Evolutionary conservation across 1,140 invertebrate species (phyloP).

Genomic region (Sycobia sp.): DNA sequence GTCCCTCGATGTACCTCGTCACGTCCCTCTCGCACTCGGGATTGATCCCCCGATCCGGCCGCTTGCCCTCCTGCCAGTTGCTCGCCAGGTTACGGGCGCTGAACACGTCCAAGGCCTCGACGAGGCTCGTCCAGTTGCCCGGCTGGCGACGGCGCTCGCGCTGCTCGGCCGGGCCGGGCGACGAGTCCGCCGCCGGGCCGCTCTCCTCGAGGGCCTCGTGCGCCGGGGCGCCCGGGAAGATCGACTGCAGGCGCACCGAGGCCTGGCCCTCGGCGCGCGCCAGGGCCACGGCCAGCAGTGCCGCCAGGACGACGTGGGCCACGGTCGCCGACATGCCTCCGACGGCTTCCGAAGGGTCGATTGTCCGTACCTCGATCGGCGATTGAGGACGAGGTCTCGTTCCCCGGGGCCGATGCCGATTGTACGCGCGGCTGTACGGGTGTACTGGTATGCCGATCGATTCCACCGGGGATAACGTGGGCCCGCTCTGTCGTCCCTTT

Average conservation of each 20-base stretch:
- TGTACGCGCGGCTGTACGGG: too few relatives aligned
- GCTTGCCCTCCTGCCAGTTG: constrained; percentile 54
- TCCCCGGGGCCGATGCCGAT: too few relatives aligned
- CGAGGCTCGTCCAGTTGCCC: constrained; percentile 52
- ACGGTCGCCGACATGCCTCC: background rate
- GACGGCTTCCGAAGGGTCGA: too few relatives aligned
- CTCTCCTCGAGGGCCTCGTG: background rate
- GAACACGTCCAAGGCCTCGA: constrained; percentile 59
- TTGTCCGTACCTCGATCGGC: too few relatives aligned
- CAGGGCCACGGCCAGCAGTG: background rate
- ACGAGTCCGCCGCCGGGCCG: background rate
- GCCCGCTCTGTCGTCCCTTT: too few relatives aligned
- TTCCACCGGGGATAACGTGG: too few relatives aligned
- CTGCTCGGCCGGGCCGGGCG: background rate
- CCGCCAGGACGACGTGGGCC: background rate
- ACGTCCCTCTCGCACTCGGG: constrained; percentile 66
- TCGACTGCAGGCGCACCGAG: background rate
- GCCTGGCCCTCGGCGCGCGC: background rate
- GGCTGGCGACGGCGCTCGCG: too few relatives aligned
- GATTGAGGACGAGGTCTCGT: too few relatives aligned
- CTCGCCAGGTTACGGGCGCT: constrained; percentile 54
- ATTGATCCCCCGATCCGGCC: constrained; percentile 43
- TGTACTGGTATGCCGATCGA: too few relatives aligned
- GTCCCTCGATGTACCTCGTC: constrained; percentile 67
- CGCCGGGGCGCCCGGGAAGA: background rate